Evolutionary conservation across 1,140 invertebrate species (phyloP), one percentile per base, ranked within the genome.

Genomic region (Drosophila athabasca): DNA sequence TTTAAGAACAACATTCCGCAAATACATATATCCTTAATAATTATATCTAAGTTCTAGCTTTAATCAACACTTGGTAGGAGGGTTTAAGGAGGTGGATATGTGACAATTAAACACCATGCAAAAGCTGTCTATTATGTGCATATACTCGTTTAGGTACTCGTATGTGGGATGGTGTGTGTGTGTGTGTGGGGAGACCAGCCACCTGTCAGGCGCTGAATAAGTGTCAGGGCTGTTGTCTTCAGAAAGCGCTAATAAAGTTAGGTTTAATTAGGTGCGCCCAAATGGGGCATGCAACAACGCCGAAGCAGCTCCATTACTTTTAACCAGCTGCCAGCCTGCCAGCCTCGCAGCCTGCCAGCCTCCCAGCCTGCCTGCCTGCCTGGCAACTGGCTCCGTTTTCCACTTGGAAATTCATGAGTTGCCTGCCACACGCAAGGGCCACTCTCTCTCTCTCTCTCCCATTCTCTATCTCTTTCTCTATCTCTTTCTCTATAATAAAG

Each of bases 221-320:
- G 19, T 60, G 26, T 35, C 31, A 0, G 3, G 29, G 9, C 31
- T 11, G 2, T 35, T 9, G 57, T 57, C 26, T 24, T 55, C 64
- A 39, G 73, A 62, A 80, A 84, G 81, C 80, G 81, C 73, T 80
- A 84, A 84, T 84, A 84, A 85, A 84, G 81, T 85, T 76, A 73
- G 77, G 80, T 85, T 84, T 84, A 84, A 84, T 84, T 85, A 84
- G 55, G 81, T 84, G 81, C 73, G 73, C 81, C 76, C 60, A 71
- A 84, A 76, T 68, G 71, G 64, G 57, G 76, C 80, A 79, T 83
- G 80, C 71, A 72, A 53, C 59, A 29, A 15, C 65, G 76, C 31
- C 24, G 24, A 5, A 26, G 22, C 22, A 24, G 24, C 24, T 26
- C 24, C 73, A 82, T 81, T 81, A 82, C 79, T 61, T 82, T 78